phyloP scores from a whole-genome alignment of 2,888 invertebrate species.

The Chrysolina haemoptera region DNA sequence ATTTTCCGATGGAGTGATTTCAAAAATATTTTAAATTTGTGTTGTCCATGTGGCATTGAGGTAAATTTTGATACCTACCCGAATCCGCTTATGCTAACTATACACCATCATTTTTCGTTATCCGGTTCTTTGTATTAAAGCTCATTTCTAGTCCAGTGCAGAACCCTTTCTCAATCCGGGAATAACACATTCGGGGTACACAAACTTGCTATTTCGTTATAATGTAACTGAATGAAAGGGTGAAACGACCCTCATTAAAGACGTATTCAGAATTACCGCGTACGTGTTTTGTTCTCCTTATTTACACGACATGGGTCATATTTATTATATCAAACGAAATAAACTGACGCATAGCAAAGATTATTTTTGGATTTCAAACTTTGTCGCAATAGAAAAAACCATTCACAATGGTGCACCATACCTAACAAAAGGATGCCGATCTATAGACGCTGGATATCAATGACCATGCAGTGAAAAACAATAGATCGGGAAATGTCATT shows the following conservation, averaged over 20 bases:
- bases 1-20: too few species aligned
- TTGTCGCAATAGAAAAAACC: conserved; percentile 22
- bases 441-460: conserved; percentile 32
- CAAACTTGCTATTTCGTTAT: background rate
- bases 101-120: too few species aligned
- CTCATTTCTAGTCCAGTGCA: too few species aligned
- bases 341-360: background rate
- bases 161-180: background rate
- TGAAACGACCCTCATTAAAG: background rate
- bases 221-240: background rate
- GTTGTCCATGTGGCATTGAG: too few species aligned
- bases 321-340: background rate
- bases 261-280: background rate
- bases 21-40: too few species aligned
- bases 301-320: background rate
- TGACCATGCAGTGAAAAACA: conserved; percentile 35
- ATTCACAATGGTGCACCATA: conserved; percentile 34
- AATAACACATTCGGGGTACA: background rate
- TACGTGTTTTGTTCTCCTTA: too few species aligned
- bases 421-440: conserved; percentile 31
- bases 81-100: too few species aligned
- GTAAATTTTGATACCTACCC: too few species aligned
- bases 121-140: too few species aligned
- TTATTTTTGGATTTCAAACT: background rate
- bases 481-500: conserved; percentile 17